Percentiles rank a stretch among this genome's conserved stretches.
Evolutionary conservation across 2,888 invertebrate genomes (phyloP).

Genomic region (Meteorus cinctellus): DNA sequence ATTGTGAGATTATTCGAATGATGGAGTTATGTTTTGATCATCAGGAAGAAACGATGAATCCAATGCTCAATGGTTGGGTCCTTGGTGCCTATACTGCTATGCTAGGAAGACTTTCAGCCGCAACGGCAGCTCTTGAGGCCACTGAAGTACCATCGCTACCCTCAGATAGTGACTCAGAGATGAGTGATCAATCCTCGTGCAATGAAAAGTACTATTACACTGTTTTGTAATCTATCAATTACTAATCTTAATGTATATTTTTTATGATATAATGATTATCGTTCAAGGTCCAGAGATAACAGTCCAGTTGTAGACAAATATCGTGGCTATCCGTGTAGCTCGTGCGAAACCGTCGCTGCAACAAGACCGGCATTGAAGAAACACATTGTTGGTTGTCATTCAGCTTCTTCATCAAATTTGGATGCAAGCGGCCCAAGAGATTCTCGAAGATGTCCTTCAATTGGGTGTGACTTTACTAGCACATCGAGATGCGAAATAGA

Average conservation of each 20-base stretch:
- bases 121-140: slow-evolving; percentile 66
- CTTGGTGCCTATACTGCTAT: slow-evolving; percentile 70
- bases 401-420: slow-evolving; percentile 56
- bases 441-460: slow-evolving; percentile 65
- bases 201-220: slow-evolving; percentile 59
- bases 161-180: slow-evolving; percentile 69
- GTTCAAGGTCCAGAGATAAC: slow-evolving; percentile 65
- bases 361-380: slow-evolving; percentile 72
- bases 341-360: slow-evolving; percentile 71
- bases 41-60: slow-evolving; percentile 66
- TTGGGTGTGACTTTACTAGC: slow-evolving; percentile 70
- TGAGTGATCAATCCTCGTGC: slow-evolving; percentile 68
- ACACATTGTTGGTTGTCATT: slow-evolving; percentile 71
- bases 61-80: slow-evolving; percentile 70
- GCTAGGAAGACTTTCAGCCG: slow-evolving; percentile 69
- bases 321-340: slow-evolving; percentile 72
- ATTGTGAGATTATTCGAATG: no score
- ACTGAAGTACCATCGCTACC: slow-evolving; percentile 65
- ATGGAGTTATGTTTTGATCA: not conserved
- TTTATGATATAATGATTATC: not conserved
- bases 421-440: slow-evolving; percentile 60
- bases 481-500: slow-evolving; percentile 72
- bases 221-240: not conserved
- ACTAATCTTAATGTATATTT: no score
- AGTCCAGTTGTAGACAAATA: slow-evolving; percentile 62